phyloP scores from a whole-genome alignment of 2,797 vertebrate species.

The Pseudochirops corinnae region DNA sequence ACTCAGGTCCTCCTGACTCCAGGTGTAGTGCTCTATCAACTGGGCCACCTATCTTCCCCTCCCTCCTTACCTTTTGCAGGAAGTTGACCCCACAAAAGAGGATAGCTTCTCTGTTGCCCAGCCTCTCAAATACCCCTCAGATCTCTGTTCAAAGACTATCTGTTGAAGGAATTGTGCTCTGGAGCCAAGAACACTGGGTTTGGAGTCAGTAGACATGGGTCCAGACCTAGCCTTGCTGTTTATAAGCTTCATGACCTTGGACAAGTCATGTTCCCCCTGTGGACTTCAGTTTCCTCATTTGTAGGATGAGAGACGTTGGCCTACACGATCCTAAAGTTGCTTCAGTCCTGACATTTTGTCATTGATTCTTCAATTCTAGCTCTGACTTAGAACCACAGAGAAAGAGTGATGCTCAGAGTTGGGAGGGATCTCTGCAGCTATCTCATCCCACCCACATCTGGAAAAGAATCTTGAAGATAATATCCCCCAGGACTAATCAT shows the following conservation, averaged over 20 bases:
- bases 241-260: background rate
- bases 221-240: background rate
- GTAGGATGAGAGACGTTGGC: background rate
- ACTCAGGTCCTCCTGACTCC: background rate
- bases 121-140: background rate
- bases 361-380: background rate
- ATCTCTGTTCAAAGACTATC: background rate
- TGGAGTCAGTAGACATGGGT: background rate
- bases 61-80: background rate
- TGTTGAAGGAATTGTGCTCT: background rate
- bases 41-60: background rate
- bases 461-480: background rate
- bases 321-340: background rate
- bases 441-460: background rate
- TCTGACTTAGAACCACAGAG: background rate
- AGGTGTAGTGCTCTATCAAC: background rate
- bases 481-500: background rate
- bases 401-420: background rate
- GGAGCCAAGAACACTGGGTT: background rate
- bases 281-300: background rate
- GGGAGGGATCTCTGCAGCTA: background rate
- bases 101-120: background rate
- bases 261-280: background rate
- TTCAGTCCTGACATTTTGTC: background rate
- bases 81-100: background rate